These are phyloP conservation scores for Dynastes tityus DNA, from an alignment of 2,888 invertebrate genomes.

Conservation along the genomic window DNA sequence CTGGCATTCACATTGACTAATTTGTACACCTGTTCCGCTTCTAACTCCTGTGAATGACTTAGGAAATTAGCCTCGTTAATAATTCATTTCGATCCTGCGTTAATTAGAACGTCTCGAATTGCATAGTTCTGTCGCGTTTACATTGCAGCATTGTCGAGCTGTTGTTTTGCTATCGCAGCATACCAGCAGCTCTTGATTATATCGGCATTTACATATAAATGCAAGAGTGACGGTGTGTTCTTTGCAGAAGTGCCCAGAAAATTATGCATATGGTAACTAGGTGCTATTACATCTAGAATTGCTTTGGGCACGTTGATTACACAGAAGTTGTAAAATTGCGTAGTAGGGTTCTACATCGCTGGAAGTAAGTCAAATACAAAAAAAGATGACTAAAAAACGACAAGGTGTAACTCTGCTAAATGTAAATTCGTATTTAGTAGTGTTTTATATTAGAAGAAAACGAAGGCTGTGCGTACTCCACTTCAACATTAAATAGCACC, in stretches of 20 bases:
- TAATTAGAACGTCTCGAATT: neutral
- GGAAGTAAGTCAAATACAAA: no score
- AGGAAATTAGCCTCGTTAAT: conserved; percentile 3
- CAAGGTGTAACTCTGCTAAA: no score
- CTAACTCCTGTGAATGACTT: neutral
- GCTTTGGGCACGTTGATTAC: neutral
- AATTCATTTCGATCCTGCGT: neutral
- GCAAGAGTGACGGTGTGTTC: neutral
- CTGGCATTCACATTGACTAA: neutral
- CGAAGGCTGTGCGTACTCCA: no score
- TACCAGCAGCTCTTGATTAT: neutral
- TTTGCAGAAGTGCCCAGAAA: neutral
- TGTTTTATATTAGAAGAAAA: no score
- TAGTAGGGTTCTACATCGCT: no score
- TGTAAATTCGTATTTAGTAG: no score
- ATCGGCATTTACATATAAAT: conserved; percentile 22
- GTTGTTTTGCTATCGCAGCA: neutral
- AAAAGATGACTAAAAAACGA: no score
- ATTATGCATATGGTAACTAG: conserved; percentile 14
- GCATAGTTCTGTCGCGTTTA: neutral
- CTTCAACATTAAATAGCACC: no score
- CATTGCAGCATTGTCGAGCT: neutral
- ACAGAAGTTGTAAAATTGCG: neutral
- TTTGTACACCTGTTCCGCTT: neutral
- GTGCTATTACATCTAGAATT: neutral